Conservation (phyloP, 2,888 invertebrate genomes). For the Arctia plantaginis region DNA sequence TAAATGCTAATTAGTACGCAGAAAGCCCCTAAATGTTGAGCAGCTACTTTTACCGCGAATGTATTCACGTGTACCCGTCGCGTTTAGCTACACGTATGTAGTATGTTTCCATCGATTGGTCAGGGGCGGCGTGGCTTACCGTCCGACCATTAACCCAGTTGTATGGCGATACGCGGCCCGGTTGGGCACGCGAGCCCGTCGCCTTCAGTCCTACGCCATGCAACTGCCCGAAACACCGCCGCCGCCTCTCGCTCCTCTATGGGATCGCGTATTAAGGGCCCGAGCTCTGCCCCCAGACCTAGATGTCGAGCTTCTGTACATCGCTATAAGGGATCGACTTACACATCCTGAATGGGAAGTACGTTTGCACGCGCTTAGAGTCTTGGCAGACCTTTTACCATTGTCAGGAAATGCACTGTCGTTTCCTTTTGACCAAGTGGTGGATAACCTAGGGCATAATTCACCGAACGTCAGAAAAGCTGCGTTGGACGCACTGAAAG, state of each 20-base stretch:
- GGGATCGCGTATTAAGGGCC: conserved; percentile 93
- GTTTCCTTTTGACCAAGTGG: conserved; percentile 90
- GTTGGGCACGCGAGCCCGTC: conserved; percentile 74
- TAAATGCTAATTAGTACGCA: conserved; percentile 35
- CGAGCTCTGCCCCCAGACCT: conserved; percentile 90
- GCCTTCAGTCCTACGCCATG: conserved; percentile 73
- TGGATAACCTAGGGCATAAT: conserved; percentile 92
- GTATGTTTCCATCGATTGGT: conserved; percentile 81
- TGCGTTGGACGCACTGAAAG: conserved; percentile 91
- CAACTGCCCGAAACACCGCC: conserved; percentile 82
- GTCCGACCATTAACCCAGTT: conserved; percentile 86
- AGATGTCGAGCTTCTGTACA: conserved; percentile 88
- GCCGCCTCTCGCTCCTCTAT: conserved; percentile 90
- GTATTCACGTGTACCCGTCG: conserved; percentile 38
- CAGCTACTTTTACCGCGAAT: conserved; percentile 32
- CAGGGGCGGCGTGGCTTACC: conserved; percentile 80
- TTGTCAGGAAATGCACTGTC: conserved; percentile 90
- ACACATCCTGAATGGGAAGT: conserved; percentile 94
- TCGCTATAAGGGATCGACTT: conserved; percentile 90
- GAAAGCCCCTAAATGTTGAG: conserved; percentile 33
- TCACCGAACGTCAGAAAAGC: conserved; percentile 94
- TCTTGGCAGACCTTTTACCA: conserved; percentile 92
- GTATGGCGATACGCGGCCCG: conserved; percentile 80
- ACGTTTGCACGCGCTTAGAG: conserved; percentile 92
- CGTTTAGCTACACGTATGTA: conserved; percentile 43